phyloP scores from a whole-genome alignment of 92 coral and sea anemone species.

The Parazoanthus swiftii region DNA sequence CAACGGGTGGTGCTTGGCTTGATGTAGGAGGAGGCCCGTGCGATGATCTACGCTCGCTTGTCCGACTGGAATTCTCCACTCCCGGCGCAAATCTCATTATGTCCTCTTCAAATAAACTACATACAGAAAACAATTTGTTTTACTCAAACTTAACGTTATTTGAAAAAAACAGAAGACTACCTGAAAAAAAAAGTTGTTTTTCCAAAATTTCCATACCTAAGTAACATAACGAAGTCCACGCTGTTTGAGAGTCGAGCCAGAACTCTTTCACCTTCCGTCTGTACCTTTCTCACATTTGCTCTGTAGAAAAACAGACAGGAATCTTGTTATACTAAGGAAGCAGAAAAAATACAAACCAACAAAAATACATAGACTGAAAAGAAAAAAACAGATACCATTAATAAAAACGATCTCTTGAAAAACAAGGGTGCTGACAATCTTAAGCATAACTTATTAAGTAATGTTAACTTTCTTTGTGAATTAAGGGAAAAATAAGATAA shows the following conservation, averaged over 20 bases:
- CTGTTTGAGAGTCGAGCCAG: conserved; percentile 84
- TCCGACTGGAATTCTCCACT: conserved; percentile 16
- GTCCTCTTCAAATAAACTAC: conserved; percentile 72
- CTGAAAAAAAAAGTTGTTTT: too few relatives aligned
- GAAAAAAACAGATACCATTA: too few relatives aligned
- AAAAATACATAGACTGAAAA: too few relatives aligned
- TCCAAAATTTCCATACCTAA: conserved; percentile 61
- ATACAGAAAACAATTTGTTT: not conserved
- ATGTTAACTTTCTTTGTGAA: too few relatives aligned
- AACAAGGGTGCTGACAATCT: too few relatives aligned
- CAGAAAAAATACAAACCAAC: not conserved
- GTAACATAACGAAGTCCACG: conserved; percentile 85
- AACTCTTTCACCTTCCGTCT: conserved; percentile 89
- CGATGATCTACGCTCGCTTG: conserved; percentile 30
- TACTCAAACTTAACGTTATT: not conserved
- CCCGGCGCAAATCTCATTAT: conserved; percentile 81
- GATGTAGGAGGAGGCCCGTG: not conserved
- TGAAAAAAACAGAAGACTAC: not conserved
- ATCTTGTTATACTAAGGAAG: too few relatives aligned
- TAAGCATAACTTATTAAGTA: too few relatives aligned
- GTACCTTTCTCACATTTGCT: conserved; percentile 82
- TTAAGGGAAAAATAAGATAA: too few relatives aligned
- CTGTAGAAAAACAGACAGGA: conserved; percentile 35
- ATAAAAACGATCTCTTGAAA: too few relatives aligned
- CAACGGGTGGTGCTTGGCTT: not conserved